These are phyloP conservation scores for Alloplasta piceator DNA, from an alignment of 2,888 invertebrate genomes.

Conservation along the genomic window DNA sequence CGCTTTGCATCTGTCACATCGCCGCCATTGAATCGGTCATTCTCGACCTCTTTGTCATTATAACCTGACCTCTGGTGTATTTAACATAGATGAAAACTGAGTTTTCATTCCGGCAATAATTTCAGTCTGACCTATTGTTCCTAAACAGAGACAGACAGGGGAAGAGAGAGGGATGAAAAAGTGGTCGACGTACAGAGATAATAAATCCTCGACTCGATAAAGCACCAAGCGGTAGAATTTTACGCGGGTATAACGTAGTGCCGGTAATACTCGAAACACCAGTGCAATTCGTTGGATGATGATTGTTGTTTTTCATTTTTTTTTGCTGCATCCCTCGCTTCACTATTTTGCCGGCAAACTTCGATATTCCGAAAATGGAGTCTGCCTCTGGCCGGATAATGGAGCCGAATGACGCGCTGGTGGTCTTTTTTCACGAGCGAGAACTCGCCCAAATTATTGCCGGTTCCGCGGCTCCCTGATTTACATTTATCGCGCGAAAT, in stretches of 20 bases:
- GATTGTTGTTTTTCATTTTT: conserved; percentile 33
- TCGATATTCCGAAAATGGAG: conserved; percentile 65
- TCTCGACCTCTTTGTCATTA: neutral
- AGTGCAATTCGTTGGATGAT: conserved; percentile 7
- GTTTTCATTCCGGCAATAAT: conserved; percentile 34
- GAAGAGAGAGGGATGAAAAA: conserved; percentile 15
- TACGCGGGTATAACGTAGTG: conserved; percentile 5
- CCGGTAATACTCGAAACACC: neutral
- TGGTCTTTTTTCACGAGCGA: conserved; percentile 76
- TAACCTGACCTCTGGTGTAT: neutral
- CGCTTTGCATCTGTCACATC: conserved; percentile 59
- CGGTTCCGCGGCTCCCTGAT: conserved; percentile 80
- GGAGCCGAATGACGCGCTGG: conserved; percentile 79
- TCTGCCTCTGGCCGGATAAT: conserved; percentile 72
- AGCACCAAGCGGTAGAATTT: conserved; percentile 26
- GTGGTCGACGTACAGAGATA: conserved; percentile 35
- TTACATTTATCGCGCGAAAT: conserved; percentile 81
- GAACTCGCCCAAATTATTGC: conserved; percentile 77
- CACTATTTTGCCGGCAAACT: conserved; percentile 4
- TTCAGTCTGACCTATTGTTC: conserved; percentile 51
- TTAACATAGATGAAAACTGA: conserved; percentile 14
- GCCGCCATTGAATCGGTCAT: conserved; percentile 36
- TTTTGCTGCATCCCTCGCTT: conserved; percentile 3
- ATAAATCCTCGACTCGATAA: conserved; percentile 58
- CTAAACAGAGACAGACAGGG: conserved; percentile 20